These are phyloP conservation scores for Aythya baeri DNA, from an alignment of 2,113 vertebrate genomes.

Conservation along the genomic window DNA sequence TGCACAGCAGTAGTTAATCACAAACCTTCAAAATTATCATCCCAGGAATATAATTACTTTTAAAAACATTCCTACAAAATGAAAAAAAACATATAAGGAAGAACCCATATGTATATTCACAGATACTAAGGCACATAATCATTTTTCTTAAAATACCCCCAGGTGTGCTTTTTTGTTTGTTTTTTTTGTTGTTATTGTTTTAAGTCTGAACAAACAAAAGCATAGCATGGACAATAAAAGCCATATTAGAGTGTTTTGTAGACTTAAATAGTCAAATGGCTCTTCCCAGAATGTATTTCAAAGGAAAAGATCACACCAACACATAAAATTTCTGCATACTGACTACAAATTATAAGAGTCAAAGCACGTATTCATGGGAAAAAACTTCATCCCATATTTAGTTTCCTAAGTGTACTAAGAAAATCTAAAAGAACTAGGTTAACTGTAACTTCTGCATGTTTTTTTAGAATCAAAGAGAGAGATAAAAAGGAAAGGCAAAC, in stretches of 20 bases:
- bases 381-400: neutral
- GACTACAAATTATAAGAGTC: neutral
- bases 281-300: neutral
- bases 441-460: neutral
- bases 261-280: neutral
- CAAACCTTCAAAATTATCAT: conserved; percentile 3
- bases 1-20: conserved; percentile 7
- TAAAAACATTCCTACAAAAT: neutral
- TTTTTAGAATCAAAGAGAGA: neutral
- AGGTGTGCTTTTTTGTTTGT: neutral
- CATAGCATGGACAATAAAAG: neutral
- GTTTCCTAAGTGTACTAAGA: neutral
- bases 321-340: neutral
- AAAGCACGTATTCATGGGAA: neutral
- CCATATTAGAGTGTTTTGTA: neutral
- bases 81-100: neutral
- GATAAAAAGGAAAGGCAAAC: neutral
- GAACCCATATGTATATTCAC: neutral
- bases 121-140: neutral
- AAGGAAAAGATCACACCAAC: neutral
- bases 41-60: neutral
- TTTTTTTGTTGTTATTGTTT: neutral
- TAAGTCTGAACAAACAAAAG: neutral
- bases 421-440: neutral
- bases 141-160: neutral